A percentile compares a stretch with the other conserved stretches of the same genome.
phyloP scores from a whole-genome alignment of 2,888 invertebrate species.

The Dexiosoma caninum region DNA sequence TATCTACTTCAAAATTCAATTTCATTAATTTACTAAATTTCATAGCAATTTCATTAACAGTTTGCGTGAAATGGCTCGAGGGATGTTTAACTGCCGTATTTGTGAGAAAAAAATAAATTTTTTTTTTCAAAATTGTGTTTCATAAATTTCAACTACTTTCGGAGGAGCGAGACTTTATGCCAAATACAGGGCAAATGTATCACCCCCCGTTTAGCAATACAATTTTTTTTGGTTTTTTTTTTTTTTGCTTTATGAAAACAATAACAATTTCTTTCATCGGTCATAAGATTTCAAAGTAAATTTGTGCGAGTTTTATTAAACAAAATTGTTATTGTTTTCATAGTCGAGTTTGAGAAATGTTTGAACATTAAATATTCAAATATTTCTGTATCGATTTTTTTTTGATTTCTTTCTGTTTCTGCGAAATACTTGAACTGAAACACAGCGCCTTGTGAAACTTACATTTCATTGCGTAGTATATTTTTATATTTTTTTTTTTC shows the following conservation, averaged over 20 bases:
- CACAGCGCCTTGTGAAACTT: slow-evolving; percentile 39
- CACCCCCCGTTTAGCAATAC: slow-evolving; percentile 20
- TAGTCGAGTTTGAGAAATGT: slow-evolving; percentile 27
- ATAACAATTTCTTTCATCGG: slow-evolving; percentile 1
- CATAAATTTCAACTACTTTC: slow-evolving; percentile 34
- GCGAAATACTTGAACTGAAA: slow-evolving; percentile 4
- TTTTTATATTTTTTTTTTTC: neutral
- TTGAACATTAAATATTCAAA: slow-evolving; percentile 24
- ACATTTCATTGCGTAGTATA: neutral
- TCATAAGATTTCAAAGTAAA: slow-evolving; percentile 35
- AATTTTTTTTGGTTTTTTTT: no score
- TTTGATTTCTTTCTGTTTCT: neutral
- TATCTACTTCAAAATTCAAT: no score
- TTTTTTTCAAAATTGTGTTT: neutral
- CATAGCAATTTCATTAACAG: slow-evolving; percentile 17
- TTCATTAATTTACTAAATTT: neutral
- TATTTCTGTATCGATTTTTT: neutral
- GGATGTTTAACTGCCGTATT: neutral
- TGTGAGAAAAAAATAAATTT: no score
- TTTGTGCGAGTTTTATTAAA: neutral
- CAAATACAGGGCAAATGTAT: slow-evolving; percentile 33
- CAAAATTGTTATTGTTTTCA: slow-evolving; percentile 28
- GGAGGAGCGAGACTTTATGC: slow-evolving; percentile 41
- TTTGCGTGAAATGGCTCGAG: slow-evolving; percentile 22
- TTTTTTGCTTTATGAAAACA: no score